A percentile compares a stretch with the other conserved stretches of the same genome.
phyloP scores from a whole-genome alignment of 2,888 invertebrate species.

The Helleia helle region DNA sequence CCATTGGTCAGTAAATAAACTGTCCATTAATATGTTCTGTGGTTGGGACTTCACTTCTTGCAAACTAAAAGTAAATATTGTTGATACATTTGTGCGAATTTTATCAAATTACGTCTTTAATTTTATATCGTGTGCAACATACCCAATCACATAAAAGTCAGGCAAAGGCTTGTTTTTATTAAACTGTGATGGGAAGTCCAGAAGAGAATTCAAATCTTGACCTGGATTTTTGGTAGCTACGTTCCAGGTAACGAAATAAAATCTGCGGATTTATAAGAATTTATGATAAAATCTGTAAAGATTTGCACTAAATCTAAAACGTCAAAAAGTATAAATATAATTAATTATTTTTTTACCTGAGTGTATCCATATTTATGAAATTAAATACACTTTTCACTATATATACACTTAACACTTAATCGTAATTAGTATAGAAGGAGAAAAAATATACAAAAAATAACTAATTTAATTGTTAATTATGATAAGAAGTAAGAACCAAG shows the following conservation, averaged over 20 bases:
- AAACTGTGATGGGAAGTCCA: slow-evolving; percentile 77
- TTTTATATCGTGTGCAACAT: slow-evolving; percentile 29
- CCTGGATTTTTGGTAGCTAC: slow-evolving; percentile 86
- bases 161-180: slow-evolving; percentile 78
- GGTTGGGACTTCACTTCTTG: slow-evolving; percentile 94
- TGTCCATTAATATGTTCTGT: slow-evolving; percentile 86
- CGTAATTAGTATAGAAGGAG: background rate
- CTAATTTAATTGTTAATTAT: background rate
- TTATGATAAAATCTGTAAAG: background rate
- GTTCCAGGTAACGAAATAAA: slow-evolving; percentile 93
- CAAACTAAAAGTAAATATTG: slow-evolving; percentile 63
- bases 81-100: background rate
- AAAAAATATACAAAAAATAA: background rate
- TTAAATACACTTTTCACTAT: slow-evolving; percentile 2
- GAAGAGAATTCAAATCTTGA: slow-evolving; percentile 80
- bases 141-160: slow-evolving; percentile 91
- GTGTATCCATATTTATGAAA: slow-evolving; percentile 7
- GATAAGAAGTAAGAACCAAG: background rate
- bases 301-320: background rate
- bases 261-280: no score
- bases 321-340: background rate
- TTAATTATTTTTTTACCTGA: slow-evolving; percentile 14
- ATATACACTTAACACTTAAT: background rate
- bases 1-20: slow-evolving; percentile 90
- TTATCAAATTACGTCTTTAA: no score